Base-by-base conservation (phyloP, 1,140 invertebrate genomes). In the Eupristina koningsbergeri region DNA sequence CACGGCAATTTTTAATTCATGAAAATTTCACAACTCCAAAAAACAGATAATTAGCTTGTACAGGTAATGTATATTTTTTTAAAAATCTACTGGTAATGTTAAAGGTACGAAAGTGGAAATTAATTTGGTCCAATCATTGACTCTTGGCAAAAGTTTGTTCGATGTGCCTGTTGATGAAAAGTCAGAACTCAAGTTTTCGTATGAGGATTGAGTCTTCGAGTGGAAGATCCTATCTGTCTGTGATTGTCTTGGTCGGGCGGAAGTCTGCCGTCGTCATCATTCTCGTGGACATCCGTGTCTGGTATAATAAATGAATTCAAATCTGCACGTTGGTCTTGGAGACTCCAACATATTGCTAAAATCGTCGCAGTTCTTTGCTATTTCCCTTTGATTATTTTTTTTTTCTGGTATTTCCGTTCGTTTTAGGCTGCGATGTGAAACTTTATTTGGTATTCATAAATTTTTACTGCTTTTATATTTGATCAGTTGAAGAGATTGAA, bases 231-330 rank as follows among this genome's bases (percentile, higher is more conserved):
- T 53, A 81, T 81, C 80, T 58, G 0, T 26, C 31, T 22, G 15
- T 79, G 26, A 47, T 61, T 41, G 15, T 71, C 9, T 22, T 45
- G n/a, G 63, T 34, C 41, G 64, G 41, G 69, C 82, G 76, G 76
- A 80, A 73, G 76, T 79, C 64, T 7, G 36, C 19, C 76, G 75
- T 73, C 50, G 58, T 11, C 67, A 29, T 29, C 76, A 64, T 73
- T 47, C 41, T 11, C 67, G 78, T 36, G 0, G 81, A 41, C 47
- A 69, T 45, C 73, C 82, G 82, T 84, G 82, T 69, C n/a, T 19
- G n/a, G 82, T 79, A 50, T 84, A 74, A 74, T 74, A 79, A 84
- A 78, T 73, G 61, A 79, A 79, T 74, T 84, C 53, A 74, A 84
- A 74, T 84, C 64, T 50, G 36, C 73, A n/a, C 17, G 31, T 22